These are phyloP conservation scores for Acrocyrtus sp. DNA, from an alignment of 2,888 invertebrate species.

Conservation along the genomic window DNA sequence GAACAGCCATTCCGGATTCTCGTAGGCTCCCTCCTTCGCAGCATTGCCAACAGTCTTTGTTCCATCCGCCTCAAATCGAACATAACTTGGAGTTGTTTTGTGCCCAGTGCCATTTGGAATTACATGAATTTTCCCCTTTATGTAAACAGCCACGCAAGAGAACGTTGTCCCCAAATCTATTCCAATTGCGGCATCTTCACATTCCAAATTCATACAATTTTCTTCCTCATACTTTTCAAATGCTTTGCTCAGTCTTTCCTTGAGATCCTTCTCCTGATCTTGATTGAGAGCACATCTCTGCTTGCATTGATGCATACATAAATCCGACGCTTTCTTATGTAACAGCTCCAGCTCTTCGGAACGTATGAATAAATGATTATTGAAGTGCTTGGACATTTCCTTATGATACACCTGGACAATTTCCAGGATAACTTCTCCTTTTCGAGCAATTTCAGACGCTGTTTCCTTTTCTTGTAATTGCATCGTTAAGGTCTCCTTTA, in stretches of 20 bases:
- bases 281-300: constrained; percentile 7
- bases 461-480: constrained; percentile 4
- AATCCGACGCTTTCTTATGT: neutral
- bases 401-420: constrained; percentile 34
- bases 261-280: constrained; percentile 21
- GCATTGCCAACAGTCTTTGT: constrained; percentile 63
- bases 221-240: constrained; percentile 13
- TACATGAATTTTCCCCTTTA: constrained; percentile 31
- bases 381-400: constrained; percentile 44
- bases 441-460: constrained; percentile 14
- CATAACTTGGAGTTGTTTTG: constrained; percentile 45
- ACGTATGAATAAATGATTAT: constrained; percentile 33
- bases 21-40: constrained; percentile 35
- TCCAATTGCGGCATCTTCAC: constrained; percentile 31
- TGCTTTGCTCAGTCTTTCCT: neutral
- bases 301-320: constrained; percentile 4
- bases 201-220: constrained; percentile 9
- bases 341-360: constrained; percentile 22
- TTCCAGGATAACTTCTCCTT: too few species aligned
- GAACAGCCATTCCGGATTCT: constrained; percentile 78
- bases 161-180: constrained; percentile 56
- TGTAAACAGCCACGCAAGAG: constrained; percentile 51
- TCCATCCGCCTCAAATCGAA: constrained; percentile 27
- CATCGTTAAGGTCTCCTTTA: constrained; percentile 6
- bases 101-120: constrained; percentile 35